These are phyloP conservation scores for Actinia tenebrosa DNA, from an alignment of 64 coral and sea anemone species.

Conservation along the genomic window DNA sequence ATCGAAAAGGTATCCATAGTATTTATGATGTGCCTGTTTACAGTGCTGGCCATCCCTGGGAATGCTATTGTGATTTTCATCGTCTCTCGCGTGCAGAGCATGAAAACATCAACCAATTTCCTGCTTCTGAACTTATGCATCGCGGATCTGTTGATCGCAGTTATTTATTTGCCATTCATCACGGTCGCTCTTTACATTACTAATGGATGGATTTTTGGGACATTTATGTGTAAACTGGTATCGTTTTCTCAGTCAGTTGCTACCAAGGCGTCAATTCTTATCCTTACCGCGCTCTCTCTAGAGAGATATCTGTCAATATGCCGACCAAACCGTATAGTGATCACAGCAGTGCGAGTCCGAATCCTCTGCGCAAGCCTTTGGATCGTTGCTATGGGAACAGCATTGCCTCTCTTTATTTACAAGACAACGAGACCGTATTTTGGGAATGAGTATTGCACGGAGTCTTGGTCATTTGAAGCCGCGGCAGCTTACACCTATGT, in stretches of 20 bases:
- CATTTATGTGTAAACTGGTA: slow-evolving; percentile 48
- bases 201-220: slow-evolving; percentile 64
- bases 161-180: slow-evolving; percentile 68
- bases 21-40: slow-evolving; percentile 31
- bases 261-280: slow-evolving; percentile 65
- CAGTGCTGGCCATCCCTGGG: slow-evolving; percentile 50
- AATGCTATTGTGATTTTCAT: slow-evolving; percentile 69
- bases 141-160: slow-evolving; percentile 72
- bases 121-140: slow-evolving; percentile 74
- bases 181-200: slow-evolving; percentile 59
- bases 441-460: slow-evolving; percentile 16
- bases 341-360: slow-evolving; percentile 34
- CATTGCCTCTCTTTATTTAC: slow-evolving; percentile 52
- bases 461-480: slow-evolving; percentile 15
- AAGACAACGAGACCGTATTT: background rate
- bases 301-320: slow-evolving; percentile 75
- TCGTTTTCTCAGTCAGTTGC: slow-evolving; percentile 58
- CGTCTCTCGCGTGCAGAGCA: slow-evolving; percentile 55
- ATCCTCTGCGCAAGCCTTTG: slow-evolving; percentile 34
- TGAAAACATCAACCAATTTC: slow-evolving; percentile 76
- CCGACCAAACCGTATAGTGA: slow-evolving; percentile 23
- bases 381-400: slow-evolving; percentile 21
- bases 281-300: slow-evolving; percentile 60
- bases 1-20: slow-evolving; percentile 48
- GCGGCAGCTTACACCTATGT: slow-evolving; percentile 37